phyloP scores from a whole-genome alignment of 2,888 invertebrate genomes.

The Synergus itoensis region DNA sequence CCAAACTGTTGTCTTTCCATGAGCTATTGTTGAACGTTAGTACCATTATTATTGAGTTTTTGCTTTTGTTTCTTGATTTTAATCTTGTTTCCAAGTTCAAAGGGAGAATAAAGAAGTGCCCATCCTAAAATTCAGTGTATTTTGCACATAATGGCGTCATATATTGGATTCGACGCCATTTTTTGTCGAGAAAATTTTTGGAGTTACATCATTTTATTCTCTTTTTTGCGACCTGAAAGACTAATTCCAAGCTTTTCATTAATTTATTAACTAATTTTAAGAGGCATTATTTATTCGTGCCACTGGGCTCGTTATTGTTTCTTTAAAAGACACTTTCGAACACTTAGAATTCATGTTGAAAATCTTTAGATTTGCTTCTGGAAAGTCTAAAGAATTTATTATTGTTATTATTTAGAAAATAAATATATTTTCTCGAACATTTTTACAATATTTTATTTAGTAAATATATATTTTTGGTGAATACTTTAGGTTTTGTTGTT shows the following conservation, averaged over 20 bases:
- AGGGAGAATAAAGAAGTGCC: not conserved
- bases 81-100: not conserved
- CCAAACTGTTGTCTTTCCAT: not conserved
- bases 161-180: conserved; percentile 19
- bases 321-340: not conserved
- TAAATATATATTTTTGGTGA: too few relatives aligned
- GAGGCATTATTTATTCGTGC: not conserved
- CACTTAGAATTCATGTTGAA: not conserved
- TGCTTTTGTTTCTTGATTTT: not conserved
- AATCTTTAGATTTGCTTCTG: not conserved
- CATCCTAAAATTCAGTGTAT: not conserved
- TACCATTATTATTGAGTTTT: not conserved
- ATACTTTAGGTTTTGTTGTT: too few relatives aligned
- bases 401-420: not conserved
- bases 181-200: not conserved
- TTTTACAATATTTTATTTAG: not conserved
- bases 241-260: not conserved
- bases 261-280: not conserved
- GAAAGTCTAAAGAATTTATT: not conserved
- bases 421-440: not conserved
- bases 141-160: conserved; percentile 35
- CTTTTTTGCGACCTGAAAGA: not conserved
- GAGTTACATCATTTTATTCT: conserved; percentile 5
- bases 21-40: not conserved
- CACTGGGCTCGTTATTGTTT: not conserved